Base-by-base conservation (phyloP, 2,888 invertebrate genomes). In the Cerceris ruficornis region DNA sequence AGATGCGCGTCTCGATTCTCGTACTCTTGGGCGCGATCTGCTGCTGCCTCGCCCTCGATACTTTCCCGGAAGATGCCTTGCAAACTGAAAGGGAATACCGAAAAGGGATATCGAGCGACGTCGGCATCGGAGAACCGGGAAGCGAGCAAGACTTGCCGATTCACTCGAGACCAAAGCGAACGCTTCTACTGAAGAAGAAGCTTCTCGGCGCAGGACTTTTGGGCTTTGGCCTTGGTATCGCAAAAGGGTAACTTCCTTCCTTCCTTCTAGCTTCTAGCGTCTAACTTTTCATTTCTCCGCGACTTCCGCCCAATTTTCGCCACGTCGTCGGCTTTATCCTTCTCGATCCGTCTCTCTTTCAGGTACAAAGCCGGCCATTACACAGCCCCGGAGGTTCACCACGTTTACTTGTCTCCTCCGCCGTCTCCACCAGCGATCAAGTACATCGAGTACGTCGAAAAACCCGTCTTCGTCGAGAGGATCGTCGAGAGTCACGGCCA, bases 391-490 rank as follows among this genome's bases (percentile, higher is more conserved):
- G 86, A 90, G 78, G 90, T 91, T 13, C 91, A 90, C 75, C 92
- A 90, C 67, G 90, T 92, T 14, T 91, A 92, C 76, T 54, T 89
- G 7, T 86, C 90, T 11, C 86, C 91, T 5, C 89, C 90, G 2
- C 87, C 28, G 28, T 28, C 28, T 28, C 28, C 89, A 15, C 75
- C 90, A 46, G 71, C 89, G 14, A 86, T 88, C 43, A 91, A 88
- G 71, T 92, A 92, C 76, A 87, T 92, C 43, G 91, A 92, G 72
- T 92, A 91, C 75, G 88, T 92, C 0, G 91, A 92, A 68, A 91
- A 91, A 83, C 91, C 92, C 11, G 86, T 92, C 61, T 91, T 82
- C 82, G 85, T 92, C 8, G 88, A 90, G 73, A 90, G 85, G 81
- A 86, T 91, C 72, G 76, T 91, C 55, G 91, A 91, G 59, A 90